A percentile compares a stretch with the other conserved stretches of the same genome.
These are phyloP conservation scores for Lasiurus cinereus DNA, from an alignment of 2,113 vertebrate genomes.

Conservation along the genomic window DNA sequence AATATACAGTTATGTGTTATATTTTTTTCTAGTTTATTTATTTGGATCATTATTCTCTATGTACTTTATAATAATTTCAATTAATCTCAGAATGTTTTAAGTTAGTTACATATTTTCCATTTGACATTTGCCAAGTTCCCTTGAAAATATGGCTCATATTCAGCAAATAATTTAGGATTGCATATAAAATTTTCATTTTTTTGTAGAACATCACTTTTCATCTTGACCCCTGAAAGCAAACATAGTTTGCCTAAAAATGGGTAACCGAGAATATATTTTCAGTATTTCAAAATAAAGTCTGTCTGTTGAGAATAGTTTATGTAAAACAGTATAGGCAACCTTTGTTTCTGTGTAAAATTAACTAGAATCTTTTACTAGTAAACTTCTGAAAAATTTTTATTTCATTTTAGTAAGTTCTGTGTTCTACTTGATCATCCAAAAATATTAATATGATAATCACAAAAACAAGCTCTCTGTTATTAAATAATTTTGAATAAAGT, in stretches of 20 bases:
- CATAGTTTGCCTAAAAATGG: not conserved
- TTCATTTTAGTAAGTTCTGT: not conserved
- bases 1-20: not conserved
- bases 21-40: slow-evolving; percentile 6
- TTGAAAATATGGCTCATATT: not conserved
- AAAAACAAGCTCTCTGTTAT: not conserved
- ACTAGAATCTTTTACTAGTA: not conserved
- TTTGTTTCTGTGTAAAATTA: not conserved
- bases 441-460: not conserved
- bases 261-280: not conserved
- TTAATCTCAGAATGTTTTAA: not conserved
- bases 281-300: not conserved
- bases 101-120: not conserved
- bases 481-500: not conserved
- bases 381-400: not conserved
- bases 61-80: not conserved
- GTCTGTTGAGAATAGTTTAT: not conserved
- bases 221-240: not conserved
- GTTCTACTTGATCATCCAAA: not conserved
- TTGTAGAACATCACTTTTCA: not conserved
- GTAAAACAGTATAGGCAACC: not conserved
- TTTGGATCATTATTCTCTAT: not conserved
- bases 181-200: not conserved
- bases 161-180: not conserved
- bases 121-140: not conserved